These are phyloP conservation scores for Macrobrachium nipponense DNA, from an alignment of 1,140 invertebrate species.

Conservation along the genomic window DNA sequence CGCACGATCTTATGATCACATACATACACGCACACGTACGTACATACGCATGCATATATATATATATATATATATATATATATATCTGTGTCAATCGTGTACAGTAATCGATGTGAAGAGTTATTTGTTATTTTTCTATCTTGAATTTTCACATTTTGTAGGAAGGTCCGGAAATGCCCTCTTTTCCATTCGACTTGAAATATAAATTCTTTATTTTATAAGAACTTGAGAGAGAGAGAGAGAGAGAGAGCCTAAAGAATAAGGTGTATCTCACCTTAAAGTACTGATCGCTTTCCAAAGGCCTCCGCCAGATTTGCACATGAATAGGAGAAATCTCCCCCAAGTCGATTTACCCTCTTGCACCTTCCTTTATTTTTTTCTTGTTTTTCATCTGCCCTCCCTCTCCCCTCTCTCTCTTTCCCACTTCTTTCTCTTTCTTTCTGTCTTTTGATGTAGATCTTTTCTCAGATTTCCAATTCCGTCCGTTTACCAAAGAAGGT, in stretches of 20 bases:
- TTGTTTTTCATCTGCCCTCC: not conserved
- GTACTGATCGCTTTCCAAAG: not conserved
- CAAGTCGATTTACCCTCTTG: constrained; percentile 12
- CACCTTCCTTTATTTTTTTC: not conserved
- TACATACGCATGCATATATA: not conserved
- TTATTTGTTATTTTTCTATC: too few relatives aligned
- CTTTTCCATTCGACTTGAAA: not conserved
- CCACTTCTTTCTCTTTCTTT: not conserved
- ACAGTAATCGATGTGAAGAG: not conserved
- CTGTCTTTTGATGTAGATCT: not conserved
- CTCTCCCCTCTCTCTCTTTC: not conserved
- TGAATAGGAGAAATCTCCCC: constrained; percentile 19
- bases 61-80: constrained; percentile 5
- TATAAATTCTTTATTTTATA: not conserved
- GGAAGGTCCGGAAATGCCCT: too few relatives aligned
- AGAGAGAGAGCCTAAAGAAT: not conserved
- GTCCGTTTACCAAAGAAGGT: too few relatives aligned
- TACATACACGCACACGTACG: not conserved
- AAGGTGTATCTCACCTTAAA: not conserved
- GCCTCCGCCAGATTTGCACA: constrained; percentile 33
- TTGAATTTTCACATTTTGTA: too few relatives aligned
- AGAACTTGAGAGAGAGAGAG: constrained; percentile 15
- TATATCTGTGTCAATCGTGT: not conserved
- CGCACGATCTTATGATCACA: not conserved
- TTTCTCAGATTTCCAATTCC: too few relatives aligned